Evolutionary conservation across 2,888 invertebrate genomes (phyloP).

Genomic region (Monochamus alternatus): DNA sequence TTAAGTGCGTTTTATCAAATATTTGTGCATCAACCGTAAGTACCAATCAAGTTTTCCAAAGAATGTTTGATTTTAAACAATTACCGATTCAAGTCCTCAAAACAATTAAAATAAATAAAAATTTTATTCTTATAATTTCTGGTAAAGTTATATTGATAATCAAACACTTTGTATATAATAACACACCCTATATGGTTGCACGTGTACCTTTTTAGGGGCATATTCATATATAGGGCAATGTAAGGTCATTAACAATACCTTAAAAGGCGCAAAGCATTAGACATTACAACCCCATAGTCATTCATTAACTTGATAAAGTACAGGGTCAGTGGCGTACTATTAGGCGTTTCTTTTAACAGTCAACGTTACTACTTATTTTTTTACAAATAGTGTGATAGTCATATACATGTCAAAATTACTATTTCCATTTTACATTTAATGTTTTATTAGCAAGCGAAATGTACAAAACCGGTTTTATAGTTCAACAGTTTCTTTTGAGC

Average conservation of each 20-base stretch:
- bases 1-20: neutral
- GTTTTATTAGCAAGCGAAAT: too few relatives aligned
- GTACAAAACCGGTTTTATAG: too few relatives aligned
- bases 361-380: too few relatives aligned
- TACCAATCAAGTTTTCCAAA: neutral
- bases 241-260: constrained; percentile 19
- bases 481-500: too few relatives aligned
- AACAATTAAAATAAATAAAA: too few relatives aligned
- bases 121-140: too few relatives aligned
- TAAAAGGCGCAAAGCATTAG: constrained; percentile 26
- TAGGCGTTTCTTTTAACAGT: too few relatives aligned
- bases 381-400: too few relatives aligned
- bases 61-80: too few relatives aligned
- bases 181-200: constrained; percentile 6
- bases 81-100: too few relatives aligned
- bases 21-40: neutral
- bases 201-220: constrained; percentile 25
- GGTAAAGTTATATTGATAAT: neutral
- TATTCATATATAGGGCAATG: constrained; percentile 20
- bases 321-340: constrained; percentile 1
- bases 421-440: too few relatives aligned
- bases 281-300: constrained; percentile 29
- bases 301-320: constrained; percentile 26
- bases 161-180: neutral
- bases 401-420: too few relatives aligned